A percentile compares a stretch with the other conserved stretches of the same genome.
Evolutionary conservation across 2,797 vertebrate species (phyloP).

Genomic region (Toxotes lorentzi): DNA sequence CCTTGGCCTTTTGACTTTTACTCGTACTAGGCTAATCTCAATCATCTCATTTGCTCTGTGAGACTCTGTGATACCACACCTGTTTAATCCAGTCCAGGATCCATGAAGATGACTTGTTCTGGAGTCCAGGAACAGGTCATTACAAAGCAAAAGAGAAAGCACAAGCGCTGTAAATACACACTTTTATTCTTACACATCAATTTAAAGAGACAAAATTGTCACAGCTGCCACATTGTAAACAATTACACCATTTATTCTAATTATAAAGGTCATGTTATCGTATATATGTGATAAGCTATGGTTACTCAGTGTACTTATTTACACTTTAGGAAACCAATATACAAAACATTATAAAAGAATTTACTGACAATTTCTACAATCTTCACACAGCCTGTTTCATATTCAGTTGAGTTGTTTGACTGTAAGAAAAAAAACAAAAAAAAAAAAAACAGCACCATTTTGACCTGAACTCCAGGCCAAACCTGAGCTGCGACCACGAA

Average conservation of each 20-base stretch:
- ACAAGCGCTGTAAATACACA: slow-evolving; percentile 56
- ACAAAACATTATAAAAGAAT: slow-evolving; percentile 29
- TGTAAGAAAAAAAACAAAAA: background rate
- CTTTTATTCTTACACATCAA: slow-evolving; percentile 69
- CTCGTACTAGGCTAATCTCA: background rate
- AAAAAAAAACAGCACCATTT: slow-evolving; percentile 1
- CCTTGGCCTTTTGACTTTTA: slow-evolving; percentile 30
- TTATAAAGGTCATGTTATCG: slow-evolving; percentile 25
- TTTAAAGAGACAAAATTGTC: slow-evolving; percentile 66
- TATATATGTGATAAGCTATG: slow-evolving; percentile 23
- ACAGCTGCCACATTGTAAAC: slow-evolving; percentile 81
- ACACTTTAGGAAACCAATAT: slow-evolving; percentile 43
- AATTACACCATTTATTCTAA: slow-evolving; percentile 47
- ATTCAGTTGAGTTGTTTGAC: slow-evolving; percentile 2
- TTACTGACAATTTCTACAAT: slow-evolving; percentile 27
- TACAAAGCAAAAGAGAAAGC: background rate
- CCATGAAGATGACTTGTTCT: background rate
- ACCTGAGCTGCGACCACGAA: slow-evolving; percentile 27
- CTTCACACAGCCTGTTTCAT: background rate
- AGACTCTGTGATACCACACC: background rate
- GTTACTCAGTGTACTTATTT: slow-evolving; percentile 45
- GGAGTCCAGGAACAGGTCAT: background rate
- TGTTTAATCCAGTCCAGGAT: background rate
- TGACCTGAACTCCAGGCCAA: slow-evolving; percentile 16
- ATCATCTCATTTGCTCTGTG: background rate